These are phyloP conservation scores for Sus cebifrons DNA, from an alignment of 2,797 vertebrate species.

Conservation along the genomic window DNA sequence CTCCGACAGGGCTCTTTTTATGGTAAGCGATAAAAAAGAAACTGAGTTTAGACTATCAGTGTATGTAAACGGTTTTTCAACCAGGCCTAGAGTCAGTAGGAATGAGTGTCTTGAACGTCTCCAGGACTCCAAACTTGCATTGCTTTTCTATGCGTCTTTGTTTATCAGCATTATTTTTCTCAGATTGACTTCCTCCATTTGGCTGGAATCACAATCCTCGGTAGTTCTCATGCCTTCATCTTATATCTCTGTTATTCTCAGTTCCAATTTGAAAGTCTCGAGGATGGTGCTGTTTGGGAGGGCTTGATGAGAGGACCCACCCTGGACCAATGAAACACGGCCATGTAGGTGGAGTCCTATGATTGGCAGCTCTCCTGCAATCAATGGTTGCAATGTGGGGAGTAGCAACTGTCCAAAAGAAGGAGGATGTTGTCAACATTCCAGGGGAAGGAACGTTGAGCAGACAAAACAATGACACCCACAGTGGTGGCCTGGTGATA, in stretches of 20 bases:
- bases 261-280: constrained; percentile 13
- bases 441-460: neutral
- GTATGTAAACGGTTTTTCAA: neutral
- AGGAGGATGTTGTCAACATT: neutral
- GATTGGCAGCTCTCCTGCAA: neutral
- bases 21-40: neutral
- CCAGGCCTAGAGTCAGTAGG: neutral
- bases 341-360: neutral
- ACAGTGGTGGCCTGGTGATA: neutral
- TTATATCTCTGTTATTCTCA: neutral
- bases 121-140: neutral
- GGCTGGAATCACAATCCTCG: neutral
- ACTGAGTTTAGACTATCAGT: neutral
- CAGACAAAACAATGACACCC: neutral
- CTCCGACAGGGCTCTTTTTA: neutral
- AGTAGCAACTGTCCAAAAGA: neutral
- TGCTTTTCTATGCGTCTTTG: neutral
- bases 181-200: neutral
- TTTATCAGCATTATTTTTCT: neutral
- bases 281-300: neutral
- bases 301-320: neutral
- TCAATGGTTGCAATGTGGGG: neutral
- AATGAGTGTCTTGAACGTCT: neutral
- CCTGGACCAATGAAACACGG: neutral
- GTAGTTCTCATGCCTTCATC: neutral